A percentile compares a stretch with the other conserved stretches of the same genome.
Evolutionary conservation across 1,140 invertebrate genomes (phyloP).

Genomic region (Choristoneura fumiferana): DNA sequence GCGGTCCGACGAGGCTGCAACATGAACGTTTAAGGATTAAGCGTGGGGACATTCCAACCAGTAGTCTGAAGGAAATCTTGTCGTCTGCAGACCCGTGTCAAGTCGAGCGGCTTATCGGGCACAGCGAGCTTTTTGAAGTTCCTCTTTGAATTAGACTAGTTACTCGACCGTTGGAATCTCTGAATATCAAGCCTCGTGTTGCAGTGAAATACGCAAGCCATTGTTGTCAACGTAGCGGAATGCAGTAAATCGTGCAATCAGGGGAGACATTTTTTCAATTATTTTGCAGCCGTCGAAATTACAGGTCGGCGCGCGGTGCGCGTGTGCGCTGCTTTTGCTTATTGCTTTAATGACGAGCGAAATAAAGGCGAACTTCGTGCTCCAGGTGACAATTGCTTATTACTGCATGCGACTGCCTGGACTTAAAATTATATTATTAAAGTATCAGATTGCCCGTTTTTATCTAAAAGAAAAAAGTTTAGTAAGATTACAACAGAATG

Average conservation of each 20-base stretch:
- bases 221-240: background rate
- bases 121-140: background rate
- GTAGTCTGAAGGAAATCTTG: background rate
- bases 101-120: background rate
- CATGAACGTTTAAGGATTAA: too few relatives aligned
- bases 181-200: background rate
- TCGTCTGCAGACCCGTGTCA: background rate
- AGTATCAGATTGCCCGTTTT: too few relatives aligned
- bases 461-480: too few relatives aligned
- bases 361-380: slow-evolving; percentile 28
- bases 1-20: background rate
- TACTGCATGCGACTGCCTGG: slow-evolving; percentile 25
- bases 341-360: slow-evolving; percentile 21
- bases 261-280: slow-evolving; percentile 34
- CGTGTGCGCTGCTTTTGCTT: slow-evolving; percentile 19
- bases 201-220: background rate
- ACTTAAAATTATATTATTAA: slow-evolving; percentile 42
- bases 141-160: background rate
- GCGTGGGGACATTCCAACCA: too few relatives aligned
- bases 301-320: slow-evolving; percentile 25
- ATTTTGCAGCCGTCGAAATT: slow-evolving; percentile 32
- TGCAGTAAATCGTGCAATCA: slow-evolving; percentile 23
- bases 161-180: background rate
- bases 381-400: slow-evolving; percentile 37
- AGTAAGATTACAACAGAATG: background rate